Evolutionary conservation across 2,797 vertebrate genomes (phyloP), one percentile per base, ranked within the genome.

Genomic region (Melanotaenia pygmaea): DNA sequence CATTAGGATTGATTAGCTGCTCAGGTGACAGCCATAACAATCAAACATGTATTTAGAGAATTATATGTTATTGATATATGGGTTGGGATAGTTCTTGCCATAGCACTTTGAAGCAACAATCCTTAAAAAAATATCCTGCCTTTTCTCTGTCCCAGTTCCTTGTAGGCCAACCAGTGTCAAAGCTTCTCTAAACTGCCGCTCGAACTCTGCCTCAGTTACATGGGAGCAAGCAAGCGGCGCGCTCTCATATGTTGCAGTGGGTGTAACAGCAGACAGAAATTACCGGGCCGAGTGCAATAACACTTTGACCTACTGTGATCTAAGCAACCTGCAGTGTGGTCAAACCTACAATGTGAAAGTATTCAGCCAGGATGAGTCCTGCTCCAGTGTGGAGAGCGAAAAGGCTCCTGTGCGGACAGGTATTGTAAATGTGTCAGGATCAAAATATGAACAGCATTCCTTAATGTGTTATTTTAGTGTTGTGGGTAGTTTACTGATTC

Each of bases 211-310:
- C 1, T 84, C 88, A 0, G 93, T 95, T 51, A 91, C 89, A 0
- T 96, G 95, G 95, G 90, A 93, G 70, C 67, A 0, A n/a, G 82
- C 87, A 67, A 89, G 88, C 0, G 94, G 93, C 11, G 94, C 93
- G 0, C 38, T 67, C 4, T 86, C 76, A 9, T 95, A 95, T 63
- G 35, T 22, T 1, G 93, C 83, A 0, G 53, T 83, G 20, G 94
- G 86, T 3, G 65, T 91, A 1, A 62, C 85, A 1, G 58, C 59
- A 6, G 79, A 92, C 1, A 79, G 90, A 12, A 63, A 35, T 50
- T 82, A 91, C 45, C 59, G 0, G 1, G 24, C 40, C 1, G n/a
- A 63, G 69, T 95, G 94, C 30, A 92, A 88, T 76, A 91, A 77
- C 80, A 91, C 64, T 0, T 0, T 77, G 70, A 91, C 88, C 26